Evolutionary conservation across 2,888 invertebrate genomes (phyloP), one percentile per base, ranked within the genome.

Genomic region (Xestia c-nigrum): DNA sequence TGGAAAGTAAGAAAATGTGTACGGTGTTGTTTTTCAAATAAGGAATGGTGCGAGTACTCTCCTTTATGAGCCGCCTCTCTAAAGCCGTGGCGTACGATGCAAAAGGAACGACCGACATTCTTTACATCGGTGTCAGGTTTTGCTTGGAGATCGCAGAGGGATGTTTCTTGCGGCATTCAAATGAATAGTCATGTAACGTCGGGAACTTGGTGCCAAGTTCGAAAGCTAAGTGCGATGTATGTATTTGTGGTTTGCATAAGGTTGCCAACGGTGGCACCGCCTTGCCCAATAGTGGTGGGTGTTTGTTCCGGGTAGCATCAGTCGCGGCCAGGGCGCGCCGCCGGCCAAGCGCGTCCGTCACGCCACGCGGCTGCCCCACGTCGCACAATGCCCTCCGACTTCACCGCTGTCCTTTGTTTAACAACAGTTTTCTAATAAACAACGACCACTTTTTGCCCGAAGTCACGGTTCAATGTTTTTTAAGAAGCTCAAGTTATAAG

Each of bases 291-390:
- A 85, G 85, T 83, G 75, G 78, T 87, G 83, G 86, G 83, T 88
- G 84, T 83, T 87, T 85, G 87, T 91, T 91, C 92, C 90, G 92
- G 90, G 92, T 91, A 83, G 80, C 90, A 87, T 85, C 89, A 83
- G 89, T 85, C 67, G 85, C 80, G 83, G 85, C 80, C 89, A 89
- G 90, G 91, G 93, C 90, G 90, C 88, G 92, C 83, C 92, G 90
- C 81, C 93, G 92, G 89, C 94, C 92, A 92, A 92, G 94, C 96
- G 95, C 87, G 89, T 92, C 96, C 93, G 96, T 96, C 93, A 95
- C 93, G 96, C 92, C 87, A 52, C 76, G 66, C 85, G 76, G 74
- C 71, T 66, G 74, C 84, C 85, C 82, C 89, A 91, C 88, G 81
- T 89, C 90, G 93, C 92, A 90, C 93, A 91, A 90, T 93, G 94